Base-by-base conservation (phyloP, 2,888 invertebrate genomes). In the Machimus atricapillus region DNA sequence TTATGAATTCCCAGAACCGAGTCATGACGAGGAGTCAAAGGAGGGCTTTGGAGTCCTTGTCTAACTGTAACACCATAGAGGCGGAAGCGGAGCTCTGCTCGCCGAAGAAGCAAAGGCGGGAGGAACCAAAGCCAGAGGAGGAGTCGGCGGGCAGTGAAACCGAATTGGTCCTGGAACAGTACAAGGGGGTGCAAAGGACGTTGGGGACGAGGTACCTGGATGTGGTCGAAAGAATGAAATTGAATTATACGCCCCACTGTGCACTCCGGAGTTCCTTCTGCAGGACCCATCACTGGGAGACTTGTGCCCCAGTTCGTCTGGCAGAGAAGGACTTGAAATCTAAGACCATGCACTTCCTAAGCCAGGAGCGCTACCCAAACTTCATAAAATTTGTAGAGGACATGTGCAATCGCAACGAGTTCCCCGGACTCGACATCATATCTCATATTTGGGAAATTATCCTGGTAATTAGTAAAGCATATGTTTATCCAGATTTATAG, bases 141-240 rank as follows among this genome's bases (percentile, higher is more conserved):
- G 8, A 52, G 16, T 52, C n/a, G 8, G 0, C 16, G n/a, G n/a
- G 7, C 6, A 52, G 19, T n/a, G n/a, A n/a, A 16, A 27, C 12
- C 23, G 8, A 23, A 12, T 23, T 66, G 8, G 27, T 27, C 8
- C 66, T 66, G 66, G 27, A 66, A 27, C 66, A 66, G 66, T 66
- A 12, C 23, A 66, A 66, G 7, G 66, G 7, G 12, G 2, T 66
- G 27, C 66, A 23, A 66, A 66, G 27, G 9, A 6, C 8, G 2
- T 12, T 92, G 5, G 92, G 92, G 0, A 91, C 90, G 82, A 88
- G 91, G 46, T 92, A 91, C 87, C 89, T 92, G 86, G 90, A 90
- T 34, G 91, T 90, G 5, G 90, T 90, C 7, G 87, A 89, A 8
- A 91, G 92, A 2, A 87, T 92, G 34, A 90, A 90, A 3, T 86